These are phyloP conservation scores for Ciconia boyciana DNA, from an alignment of 2,113 vertebrate species.

Conservation along the genomic window DNA sequence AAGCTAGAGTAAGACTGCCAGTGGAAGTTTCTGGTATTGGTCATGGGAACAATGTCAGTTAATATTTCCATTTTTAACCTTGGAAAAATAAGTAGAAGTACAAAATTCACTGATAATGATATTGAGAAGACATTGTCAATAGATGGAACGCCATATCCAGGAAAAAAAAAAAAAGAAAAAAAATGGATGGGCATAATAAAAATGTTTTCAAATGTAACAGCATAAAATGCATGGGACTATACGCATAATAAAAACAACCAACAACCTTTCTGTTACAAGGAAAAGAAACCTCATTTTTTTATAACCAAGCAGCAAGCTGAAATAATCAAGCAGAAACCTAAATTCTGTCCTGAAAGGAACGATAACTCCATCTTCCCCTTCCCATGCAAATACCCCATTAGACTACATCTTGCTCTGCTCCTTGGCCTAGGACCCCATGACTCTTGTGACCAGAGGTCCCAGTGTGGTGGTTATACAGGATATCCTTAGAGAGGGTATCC, in stretches of 20 bases:
- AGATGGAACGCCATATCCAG: neutral
- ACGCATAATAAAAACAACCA: neutral
- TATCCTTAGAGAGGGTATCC: neutral
- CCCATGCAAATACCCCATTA: neutral
- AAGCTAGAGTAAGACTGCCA: neutral
- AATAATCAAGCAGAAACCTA: neutral
- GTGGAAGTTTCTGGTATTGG: neutral
- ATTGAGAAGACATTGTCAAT: neutral
- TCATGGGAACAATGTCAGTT: neutral
- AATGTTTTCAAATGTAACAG: neutral
- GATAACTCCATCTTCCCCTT: neutral
- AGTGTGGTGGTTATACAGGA: neutral
- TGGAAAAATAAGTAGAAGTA: neutral
- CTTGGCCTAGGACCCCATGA: neutral
- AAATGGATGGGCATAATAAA: neutral
- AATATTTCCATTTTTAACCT: neutral
- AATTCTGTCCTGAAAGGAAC: neutral
- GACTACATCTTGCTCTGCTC: neutral
- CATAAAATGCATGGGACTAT: neutral
- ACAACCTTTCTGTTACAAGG: neutral
- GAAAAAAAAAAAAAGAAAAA: no score
- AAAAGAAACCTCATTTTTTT: neutral
- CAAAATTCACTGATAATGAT: neutral
- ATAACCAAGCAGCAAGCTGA: neutral
- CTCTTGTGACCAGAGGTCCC: neutral